Base-by-base conservation (phyloP, 2,113 vertebrate species). In the Nibea coibor region DNA sequence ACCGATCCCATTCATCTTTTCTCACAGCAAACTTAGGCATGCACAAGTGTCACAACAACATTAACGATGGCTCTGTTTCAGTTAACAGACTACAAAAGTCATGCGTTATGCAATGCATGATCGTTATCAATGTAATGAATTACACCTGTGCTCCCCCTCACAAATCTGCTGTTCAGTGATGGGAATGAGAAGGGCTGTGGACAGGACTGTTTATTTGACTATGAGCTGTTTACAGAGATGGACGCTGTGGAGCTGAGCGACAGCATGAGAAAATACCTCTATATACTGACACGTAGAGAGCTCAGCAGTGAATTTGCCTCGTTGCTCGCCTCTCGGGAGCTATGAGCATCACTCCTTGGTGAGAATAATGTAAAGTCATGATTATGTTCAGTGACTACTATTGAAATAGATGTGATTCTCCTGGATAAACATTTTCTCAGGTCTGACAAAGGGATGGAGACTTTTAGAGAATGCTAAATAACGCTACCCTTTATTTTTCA, bases 201-300 rank as follows among this genome's bases (percentile, higher is more conserved):
- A 81, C 83, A 68, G 64, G 58, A 51, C 76, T 84, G 86, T 91
- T 92, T 91, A 89, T 92, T 91, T 91, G 83, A 81, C 81, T 89
- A 67, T 14, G 39, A 86, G 85, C 73, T 90, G 91, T 91, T 93
- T 91, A 91, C 86, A 87, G 81, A 85, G 68, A 88, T 68, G 65
- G 75, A 76, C 39, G 71, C 81, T 66, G 80, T 19, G 56, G 84
- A 73, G 74, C 78, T 76, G 84, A 80, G 78, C 69, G 77, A 86
- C 89, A 88, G 85, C 90, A 89, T 87, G 87, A 92, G 87, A 86
- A 92, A 91, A 89, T 88, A 86, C 59, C 68, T 87, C 83, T 28
- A 87, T 57, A 84, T 22, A 31, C 82, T 16, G 76, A 90, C 86
- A 88, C 39, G 78, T 45, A 48, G 54, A 81, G 56, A 89, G 39